Base-by-base conservation (phyloP, 2,888 invertebrate genomes). In the Zonitis immaculata region DNA sequence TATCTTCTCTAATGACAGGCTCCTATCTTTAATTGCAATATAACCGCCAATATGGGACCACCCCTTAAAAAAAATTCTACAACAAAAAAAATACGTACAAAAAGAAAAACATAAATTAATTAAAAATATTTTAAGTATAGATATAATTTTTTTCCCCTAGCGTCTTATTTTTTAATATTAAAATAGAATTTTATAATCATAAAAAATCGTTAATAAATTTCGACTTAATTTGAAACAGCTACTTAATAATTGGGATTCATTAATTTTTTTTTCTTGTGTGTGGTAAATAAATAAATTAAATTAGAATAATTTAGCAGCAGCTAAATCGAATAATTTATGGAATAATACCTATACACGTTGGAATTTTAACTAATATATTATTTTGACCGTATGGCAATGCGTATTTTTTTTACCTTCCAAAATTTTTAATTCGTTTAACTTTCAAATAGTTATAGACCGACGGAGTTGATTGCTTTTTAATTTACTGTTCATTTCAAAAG, bases 1-100 rank as follows among this genome's bases (percentile, higher is more conserved):
- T 75, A 74, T 73, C 68, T 65, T 63, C 57, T 59, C 66, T 74
- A 75, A 75, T 75, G 72, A 74, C 73, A 73, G 73, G 70, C 72
- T 73, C 71, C 73, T 70, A 68, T 64, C 69, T 64, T 65, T 70
- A 71, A 70, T 71, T 70, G 68, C 67, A 64, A 67, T 66, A 68
- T 70, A 67, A 69, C 70, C 71, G 73, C 68, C 70, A 66, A 65
- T 67, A 58, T 58, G 59, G 66, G 73, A 73, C 73, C 73, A 74
- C 73, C 73, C 69, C 62, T 59, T n/a, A n/a, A 62, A 60, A 55
- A 32, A 32, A 14, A 14, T 8, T 14, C 14, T 1, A 14, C 32
- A 32, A 32, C 2, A 32, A 4, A 25, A 1, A 32, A 32, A 32
- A 16, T 32, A 32, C 14, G n/a, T n/a, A n/a, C n/a, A n/a, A n/a